These are phyloP conservation scores for Coptodon rendalli DNA, from an alignment of 2,113 vertebrate species.

Conservation along the genomic window DNA sequence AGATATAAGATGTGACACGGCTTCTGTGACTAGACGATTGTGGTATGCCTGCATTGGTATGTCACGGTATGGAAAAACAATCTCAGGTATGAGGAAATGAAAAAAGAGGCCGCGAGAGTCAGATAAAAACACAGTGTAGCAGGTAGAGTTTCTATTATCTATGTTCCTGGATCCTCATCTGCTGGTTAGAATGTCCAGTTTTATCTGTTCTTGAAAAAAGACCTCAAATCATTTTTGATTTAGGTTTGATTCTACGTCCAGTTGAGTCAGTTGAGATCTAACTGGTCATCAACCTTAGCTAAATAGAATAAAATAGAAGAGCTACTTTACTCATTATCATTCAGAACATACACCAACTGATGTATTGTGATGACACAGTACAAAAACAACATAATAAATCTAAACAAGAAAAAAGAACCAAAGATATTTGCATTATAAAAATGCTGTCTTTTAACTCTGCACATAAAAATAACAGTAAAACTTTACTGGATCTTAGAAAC, in stretches of 20 bases:
- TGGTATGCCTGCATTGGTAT: background rate
- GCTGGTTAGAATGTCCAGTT: background rate
- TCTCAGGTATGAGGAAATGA: accelerated
- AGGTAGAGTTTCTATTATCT: background rate
- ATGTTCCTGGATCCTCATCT: background rate
- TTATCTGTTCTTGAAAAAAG: background rate
- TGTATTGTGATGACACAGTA: accelerated
- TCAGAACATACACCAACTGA: background rate
- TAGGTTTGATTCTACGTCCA: background rate
- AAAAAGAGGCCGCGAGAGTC: background rate
- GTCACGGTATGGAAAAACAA: accelerated
- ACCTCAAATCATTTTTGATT: background rate
- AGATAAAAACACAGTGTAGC: background rate
- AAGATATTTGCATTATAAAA: background rate
- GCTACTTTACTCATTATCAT: background rate
- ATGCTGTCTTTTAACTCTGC: accelerated
- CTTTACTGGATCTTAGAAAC: background rate
- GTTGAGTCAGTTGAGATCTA: background rate
- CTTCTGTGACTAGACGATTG: accelerated
- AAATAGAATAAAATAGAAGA: background rate
- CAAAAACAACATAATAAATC: background rate
- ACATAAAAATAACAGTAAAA: background rate
- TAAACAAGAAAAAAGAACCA: background rate
- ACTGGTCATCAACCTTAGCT: background rate
- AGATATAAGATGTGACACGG: too few relatives aligned